phyloP scores from a whole-genome alignment of 2,797 vertebrate genomes.

The Dendrocincla fuliginosa region DNA sequence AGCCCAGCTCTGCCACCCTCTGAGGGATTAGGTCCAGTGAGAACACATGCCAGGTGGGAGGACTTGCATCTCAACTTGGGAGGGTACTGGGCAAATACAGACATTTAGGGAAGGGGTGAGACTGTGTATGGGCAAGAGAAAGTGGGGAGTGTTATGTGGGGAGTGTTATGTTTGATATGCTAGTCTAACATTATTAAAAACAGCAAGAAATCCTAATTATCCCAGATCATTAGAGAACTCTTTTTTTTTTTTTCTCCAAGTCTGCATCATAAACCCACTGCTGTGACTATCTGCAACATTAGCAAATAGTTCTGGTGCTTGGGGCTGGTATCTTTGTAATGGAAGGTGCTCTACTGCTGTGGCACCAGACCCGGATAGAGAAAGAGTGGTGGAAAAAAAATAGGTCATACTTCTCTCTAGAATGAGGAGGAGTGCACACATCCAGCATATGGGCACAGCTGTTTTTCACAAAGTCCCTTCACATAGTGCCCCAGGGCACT shows the following conservation, averaged over 20 bases:
- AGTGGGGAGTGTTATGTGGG: neutral
- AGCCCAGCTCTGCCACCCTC: neutral
- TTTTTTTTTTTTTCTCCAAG: neutral
- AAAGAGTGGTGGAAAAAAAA: rapidly evolving
- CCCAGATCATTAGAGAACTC: neutral
- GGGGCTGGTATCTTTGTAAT: neutral
- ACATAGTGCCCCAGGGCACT: rapidly evolving
- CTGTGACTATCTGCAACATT: neutral
- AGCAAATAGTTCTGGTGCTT: neutral
- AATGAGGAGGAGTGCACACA: neutral
- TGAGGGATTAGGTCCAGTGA: neutral
- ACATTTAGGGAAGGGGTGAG: neutral
- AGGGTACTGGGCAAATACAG: neutral
- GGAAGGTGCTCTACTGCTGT: neutral
- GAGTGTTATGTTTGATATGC: neutral
- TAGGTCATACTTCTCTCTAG: neutral
- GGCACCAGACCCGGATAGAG: neutral
- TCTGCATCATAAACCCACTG: neutral
- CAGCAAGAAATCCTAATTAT: neutral
- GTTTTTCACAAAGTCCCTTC: neutral
- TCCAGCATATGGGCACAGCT: neutral
- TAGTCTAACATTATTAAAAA: neutral
- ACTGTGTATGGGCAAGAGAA: neutral
- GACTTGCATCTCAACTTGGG: neutral
- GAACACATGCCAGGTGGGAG: neutral